Base-by-base conservation (phyloP, 2,888 invertebrate genomes). In the Pseudococcus viburni region DNA sequence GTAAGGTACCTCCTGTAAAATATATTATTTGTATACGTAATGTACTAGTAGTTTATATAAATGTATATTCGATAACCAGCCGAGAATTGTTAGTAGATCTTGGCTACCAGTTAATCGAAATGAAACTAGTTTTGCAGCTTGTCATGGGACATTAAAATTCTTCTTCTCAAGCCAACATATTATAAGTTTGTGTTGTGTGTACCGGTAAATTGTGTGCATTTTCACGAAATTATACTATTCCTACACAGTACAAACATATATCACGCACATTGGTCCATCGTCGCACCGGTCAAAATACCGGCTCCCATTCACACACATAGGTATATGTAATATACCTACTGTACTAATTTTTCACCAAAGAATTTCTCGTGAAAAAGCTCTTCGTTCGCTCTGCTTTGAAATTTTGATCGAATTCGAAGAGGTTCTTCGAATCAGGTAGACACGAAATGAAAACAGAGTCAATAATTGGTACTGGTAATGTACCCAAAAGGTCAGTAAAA, bases 31-130 rank as follows among this genome's bases (percentile, higher is more conserved):
- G 33, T 73, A 73, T 73, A 73, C 68, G 33, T 33, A 33, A 26
- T 26, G 15, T 22, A n/a, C 4, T 33, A 15, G 73, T 26, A 26
- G n/a, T 85, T 59, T 85, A 86, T 73, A 59, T 64, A 73, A 59
- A 59, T 59, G 59, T 73, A 64, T 86, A 73, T 64, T 86, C 73
- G 86, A 86, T 86, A 86, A 86, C 85, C 64, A 59, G 55, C 85
- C 55, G 64, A 46, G 64, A 86, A 86, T 86, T 86, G 73, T 86
- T 86, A 22, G 86, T 46, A 86, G 42, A 68, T 86, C 64, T 86
- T 33, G 42, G 86, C 86, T 86, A 86, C 86, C 73, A 86, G 86
- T 86, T 86, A 86, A 86, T 86, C 86, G 86, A 86, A 86, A 86
- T 85, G 73, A 86, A 86, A 86, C 86, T 86, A 59, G 86, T 86